Base-by-base conservation (phyloP, 2,113 vertebrate genomes). In the Calypte anna region DNA sequence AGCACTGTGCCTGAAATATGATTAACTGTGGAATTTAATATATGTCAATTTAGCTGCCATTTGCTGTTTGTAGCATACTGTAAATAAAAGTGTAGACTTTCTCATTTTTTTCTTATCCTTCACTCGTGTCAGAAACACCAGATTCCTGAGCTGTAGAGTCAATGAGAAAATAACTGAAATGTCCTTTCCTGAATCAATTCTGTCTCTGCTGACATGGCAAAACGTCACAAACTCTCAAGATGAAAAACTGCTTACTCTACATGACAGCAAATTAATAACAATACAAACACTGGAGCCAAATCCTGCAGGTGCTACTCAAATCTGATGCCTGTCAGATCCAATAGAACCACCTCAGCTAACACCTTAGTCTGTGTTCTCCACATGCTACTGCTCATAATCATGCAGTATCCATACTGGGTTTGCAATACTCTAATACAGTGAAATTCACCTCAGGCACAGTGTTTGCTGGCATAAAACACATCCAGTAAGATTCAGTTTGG, bases 121-220 rank as follows among this genome's bases (percentile, higher is more conserved):
- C 88, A 57, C 51, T 80, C 55, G 25, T 36, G 77, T 93, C 96
- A 96, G 86, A 95, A 94, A 83, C 74, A 90, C 43, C 80, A 95
- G 46, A 70, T n/a, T 53, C 76, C 80, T 58, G 75, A 89, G 86
- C 89, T 57, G 43, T 30, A 82, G 51, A 92, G 38, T 40, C 69
- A n/a, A 59, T 86, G 59, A 61, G 63, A 91, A 95, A 96, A 96
- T 53, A 94, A 92, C 77, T 73, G 63, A 86, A 95, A 92, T 76
- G 74, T 79, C 88, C 77, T 85, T 88, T 95, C 80, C 86, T 27
- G 77, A 89, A 91, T 95, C 77, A 90, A 75, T 82, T 70, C 79
- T 74, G 70, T 64, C 85, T 87, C 80, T 96, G 77, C 88, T 94
- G 88, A 91, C 80, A 53, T 12, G 70, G 86, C 51, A 81, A 93